Evolutionary conservation across 2,888 invertebrate genomes (phyloP).

Genomic region (Falcaria lacertinaria): DNA sequence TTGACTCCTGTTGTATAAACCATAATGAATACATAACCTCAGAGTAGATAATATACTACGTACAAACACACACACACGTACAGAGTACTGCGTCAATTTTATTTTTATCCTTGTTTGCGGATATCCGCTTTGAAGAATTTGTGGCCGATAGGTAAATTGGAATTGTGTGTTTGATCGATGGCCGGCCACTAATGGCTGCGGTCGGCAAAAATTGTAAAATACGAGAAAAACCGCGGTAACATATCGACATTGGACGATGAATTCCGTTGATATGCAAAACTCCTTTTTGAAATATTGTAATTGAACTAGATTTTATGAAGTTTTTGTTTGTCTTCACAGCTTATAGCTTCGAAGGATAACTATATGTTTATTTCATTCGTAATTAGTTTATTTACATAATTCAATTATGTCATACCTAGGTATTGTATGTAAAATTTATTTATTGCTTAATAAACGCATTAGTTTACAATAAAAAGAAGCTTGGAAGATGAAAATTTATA

Average conservation of each 20-base stretch:
- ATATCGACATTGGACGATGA: conserved; percentile 30
- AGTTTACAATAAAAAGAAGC: too few species aligned
- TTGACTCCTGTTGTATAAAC: too few species aligned
- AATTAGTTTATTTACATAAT: conserved; percentile 9
- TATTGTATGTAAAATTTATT: too few species aligned
- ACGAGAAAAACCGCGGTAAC: conserved; percentile 21
- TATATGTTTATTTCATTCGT: too few species aligned
- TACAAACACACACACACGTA: too few species aligned
- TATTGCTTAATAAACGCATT: too few species aligned
- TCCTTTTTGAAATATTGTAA: conserved; percentile 36
- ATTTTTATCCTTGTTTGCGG: conserved; percentile 58
- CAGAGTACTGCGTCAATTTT: conserved; percentile 28
- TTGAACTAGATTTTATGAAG: conserved; percentile 13
- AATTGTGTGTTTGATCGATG: conserved; percentile 71
- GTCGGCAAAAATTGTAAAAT: conserved; percentile 28
- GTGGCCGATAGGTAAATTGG: conserved; percentile 75
- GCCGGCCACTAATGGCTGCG: conserved; percentile 49
- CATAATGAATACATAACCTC: too few species aligned
- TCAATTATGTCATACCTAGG: too few species aligned
- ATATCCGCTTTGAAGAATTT: conserved; percentile 70
- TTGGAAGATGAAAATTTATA: too few species aligned
- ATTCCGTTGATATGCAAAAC: conserved; percentile 53
- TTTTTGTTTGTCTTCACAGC: not conserved
- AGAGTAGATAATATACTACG: too few species aligned
- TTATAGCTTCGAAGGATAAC: too few species aligned